phyloP scores from a whole-genome alignment of 2,113 vertebrate genomes.

The Ploceus nigricollis region DNA sequence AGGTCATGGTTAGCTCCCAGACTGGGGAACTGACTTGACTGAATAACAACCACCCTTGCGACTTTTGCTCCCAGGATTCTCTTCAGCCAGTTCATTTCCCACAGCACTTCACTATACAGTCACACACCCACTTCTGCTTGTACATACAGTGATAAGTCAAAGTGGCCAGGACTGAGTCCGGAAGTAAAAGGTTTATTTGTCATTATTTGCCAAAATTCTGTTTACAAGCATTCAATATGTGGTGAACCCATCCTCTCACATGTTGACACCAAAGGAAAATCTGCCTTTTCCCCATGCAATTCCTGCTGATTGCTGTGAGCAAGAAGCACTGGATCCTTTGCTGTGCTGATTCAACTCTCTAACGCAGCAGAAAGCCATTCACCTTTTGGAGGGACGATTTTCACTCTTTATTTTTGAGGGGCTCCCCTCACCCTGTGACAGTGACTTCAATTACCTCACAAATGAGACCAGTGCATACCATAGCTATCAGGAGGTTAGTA shows the following conservation, averaged over 20 bases:
- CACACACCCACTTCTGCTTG: not conserved
- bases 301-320: not conserved
- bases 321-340: not conserved
- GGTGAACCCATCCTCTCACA: not conserved
- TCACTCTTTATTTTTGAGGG: not conserved
- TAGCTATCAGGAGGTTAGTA: not conserved
- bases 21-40: not conserved
- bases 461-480: not conserved
- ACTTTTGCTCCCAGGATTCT: not conserved
- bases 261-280: fast-evolving
- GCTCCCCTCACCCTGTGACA: fast-evolving
- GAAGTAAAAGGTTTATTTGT: not conserved
- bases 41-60: not conserved
- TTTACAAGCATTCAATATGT: not conserved
- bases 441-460: not conserved
- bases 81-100: not conserved
- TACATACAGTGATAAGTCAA: not conserved
- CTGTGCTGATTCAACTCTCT: not conserved
- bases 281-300: not conserved
- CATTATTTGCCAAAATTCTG: not conserved
- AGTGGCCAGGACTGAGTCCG: not conserved
- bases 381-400: not conserved
- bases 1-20: not conserved
- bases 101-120: not conserved
- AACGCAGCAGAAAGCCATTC: not conserved